These are phyloP conservation scores for Philereme transversata DNA, from an alignment of 2,888 invertebrate species.

Conservation along the genomic window DNA sequence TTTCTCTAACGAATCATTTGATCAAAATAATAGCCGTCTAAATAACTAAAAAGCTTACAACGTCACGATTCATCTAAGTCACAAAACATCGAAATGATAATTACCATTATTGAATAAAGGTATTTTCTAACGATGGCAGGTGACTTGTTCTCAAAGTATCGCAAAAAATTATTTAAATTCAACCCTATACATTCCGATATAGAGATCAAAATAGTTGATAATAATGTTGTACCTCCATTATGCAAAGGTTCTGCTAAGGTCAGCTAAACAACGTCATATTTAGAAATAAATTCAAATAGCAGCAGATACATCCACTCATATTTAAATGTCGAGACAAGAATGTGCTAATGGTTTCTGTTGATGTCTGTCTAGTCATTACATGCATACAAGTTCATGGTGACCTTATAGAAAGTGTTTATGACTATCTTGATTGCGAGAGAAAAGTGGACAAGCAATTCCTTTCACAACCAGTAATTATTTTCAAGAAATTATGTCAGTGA, in stretches of 20 bases:
- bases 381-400: constrained; percentile 23
- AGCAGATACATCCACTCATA: constrained; percentile 44
- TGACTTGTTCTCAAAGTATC: constrained; percentile 9
- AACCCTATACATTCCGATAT: constrained; percentile 7
- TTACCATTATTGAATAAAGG: constrained; percentile 19
- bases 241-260: constrained; percentile 31
- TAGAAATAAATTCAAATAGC: constrained; percentile 51
- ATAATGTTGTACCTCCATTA: background rate
- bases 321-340: constrained; percentile 40
- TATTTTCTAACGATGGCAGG: constrained; percentile 22
- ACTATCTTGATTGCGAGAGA: constrained; percentile 13
- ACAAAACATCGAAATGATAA: constrained; percentile 27
- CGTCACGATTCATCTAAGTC: constrained; percentile 26
- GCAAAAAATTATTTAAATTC: constrained; percentile 8
- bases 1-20: constrained; percentile 23
- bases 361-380: constrained; percentile 38
- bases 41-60: constrained; percentile 34
- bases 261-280: constrained; percentile 46
- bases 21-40: constrained; percentile 31
- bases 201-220: constrained; percentile 1
- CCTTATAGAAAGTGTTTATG: constrained; percentile 22
- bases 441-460: constrained; percentile 7
- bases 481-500: constrained; percentile 7
- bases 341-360: constrained; percentile 42
- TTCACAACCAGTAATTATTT: constrained; percentile 11